A percentile compares a stretch with the other conserved stretches of the same genome.
These are phyloP conservation scores for Clostera curtula DNA, from an alignment of 2,888 invertebrate species.

Conservation along the genomic window DNA sequence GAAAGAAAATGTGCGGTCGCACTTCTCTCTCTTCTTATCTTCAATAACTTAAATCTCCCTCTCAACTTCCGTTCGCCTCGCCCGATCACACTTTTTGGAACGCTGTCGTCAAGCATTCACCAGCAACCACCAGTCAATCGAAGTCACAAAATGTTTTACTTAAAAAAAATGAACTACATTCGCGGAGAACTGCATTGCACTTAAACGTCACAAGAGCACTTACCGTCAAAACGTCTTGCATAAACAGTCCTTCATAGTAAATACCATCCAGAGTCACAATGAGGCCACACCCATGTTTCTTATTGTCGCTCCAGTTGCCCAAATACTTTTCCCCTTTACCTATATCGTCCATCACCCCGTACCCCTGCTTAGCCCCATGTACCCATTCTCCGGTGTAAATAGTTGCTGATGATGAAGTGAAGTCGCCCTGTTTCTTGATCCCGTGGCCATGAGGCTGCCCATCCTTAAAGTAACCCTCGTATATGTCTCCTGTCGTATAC, in stretches of 20 bases:
- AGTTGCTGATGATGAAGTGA: slow-evolving; percentile 82
- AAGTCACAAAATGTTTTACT: too few species aligned
- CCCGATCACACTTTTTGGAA: too few species aligned
- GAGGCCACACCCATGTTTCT: slow-evolving; percentile 87
- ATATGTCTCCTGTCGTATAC: slow-evolving; percentile 85
- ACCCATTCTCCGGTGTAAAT: slow-evolving; percentile 94
- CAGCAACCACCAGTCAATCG: too few species aligned
- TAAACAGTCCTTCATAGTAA: slow-evolving; percentile 92
- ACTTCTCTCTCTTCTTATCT: too few species aligned
- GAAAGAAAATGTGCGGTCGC: too few species aligned
- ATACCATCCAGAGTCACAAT: slow-evolving; percentile 92
- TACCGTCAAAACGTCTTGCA: slow-evolving; percentile 85
- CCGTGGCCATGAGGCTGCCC: slow-evolving; percentile 91
- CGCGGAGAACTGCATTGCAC: neutral
- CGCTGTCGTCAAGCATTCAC: too few species aligned
- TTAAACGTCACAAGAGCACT: slow-evolving; percentile 24
- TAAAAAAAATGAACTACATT: too few species aligned
- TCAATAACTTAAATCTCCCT: too few species aligned
- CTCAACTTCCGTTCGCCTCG: too few species aligned
- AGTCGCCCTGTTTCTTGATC: slow-evolving; percentile 85
- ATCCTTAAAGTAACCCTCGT: slow-evolving; percentile 91
- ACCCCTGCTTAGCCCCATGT: slow-evolving; percentile 85
- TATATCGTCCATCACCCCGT: slow-evolving; percentile 92
- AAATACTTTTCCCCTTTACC: slow-evolving; percentile 91
- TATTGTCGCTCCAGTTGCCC: slow-evolving; percentile 90